Evolutionary conservation across 2,113 vertebrate species (phyloP).

Genomic region (Rhea pennata): DNA sequence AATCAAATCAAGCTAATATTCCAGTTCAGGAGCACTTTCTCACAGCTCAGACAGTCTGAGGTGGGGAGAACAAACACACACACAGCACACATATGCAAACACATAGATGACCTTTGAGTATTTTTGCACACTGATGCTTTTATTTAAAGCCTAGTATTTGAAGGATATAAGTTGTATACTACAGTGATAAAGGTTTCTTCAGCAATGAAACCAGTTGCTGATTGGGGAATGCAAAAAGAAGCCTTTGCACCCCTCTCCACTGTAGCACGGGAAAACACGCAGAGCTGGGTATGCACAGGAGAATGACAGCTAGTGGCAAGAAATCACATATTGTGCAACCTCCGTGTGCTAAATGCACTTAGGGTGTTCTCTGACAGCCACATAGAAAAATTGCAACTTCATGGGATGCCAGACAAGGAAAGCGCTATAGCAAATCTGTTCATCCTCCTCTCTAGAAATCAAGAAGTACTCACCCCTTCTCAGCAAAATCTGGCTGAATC

Average conservation of each 20-base stretch:
- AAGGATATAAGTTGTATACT: not conserved
- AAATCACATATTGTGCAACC: rapidly evolving
- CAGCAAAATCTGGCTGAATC: not conserved
- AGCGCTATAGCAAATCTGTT: not conserved
- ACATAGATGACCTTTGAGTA: not conserved
- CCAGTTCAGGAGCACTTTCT: not conserved
- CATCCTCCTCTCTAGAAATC: not conserved
- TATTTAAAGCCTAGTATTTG: not conserved
- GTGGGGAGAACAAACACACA: not conserved
- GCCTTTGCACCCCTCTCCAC: too few species aligned
- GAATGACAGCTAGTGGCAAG: not conserved
- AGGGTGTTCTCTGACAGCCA: rapidly evolving
- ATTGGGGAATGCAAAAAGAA: too few species aligned
- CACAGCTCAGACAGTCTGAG: not conserved
- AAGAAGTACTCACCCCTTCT: rapidly evolving
- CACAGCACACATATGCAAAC: not conserved
- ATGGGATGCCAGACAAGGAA: rapidly evolving
- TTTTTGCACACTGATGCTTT: not conserved
- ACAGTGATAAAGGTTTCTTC: not conserved
- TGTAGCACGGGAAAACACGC: rapidly evolving
- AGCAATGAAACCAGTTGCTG: too few species aligned
- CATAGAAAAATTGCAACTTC: not conserved
- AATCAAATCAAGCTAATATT: not conserved
- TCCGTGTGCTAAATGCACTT: not conserved
- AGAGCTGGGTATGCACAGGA: not conserved